Evolutionary conservation across 2,888 invertebrate genomes (phyloP).

Genomic region (Chelonus formosanus): DNA sequence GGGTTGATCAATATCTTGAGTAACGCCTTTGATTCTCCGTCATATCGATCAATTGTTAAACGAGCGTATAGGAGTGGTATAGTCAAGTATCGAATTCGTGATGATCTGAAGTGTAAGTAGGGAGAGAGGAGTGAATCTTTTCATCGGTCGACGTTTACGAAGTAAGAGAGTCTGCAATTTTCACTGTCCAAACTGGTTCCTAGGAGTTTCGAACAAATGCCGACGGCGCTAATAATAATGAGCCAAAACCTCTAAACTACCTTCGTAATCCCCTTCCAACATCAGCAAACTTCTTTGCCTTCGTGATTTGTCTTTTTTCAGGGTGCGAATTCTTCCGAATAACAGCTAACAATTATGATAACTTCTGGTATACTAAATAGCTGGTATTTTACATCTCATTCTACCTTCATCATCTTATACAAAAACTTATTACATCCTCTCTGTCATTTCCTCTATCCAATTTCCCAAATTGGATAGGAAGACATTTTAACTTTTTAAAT

Average conservation of each 20-base stretch:
- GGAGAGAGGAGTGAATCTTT: conserved; percentile 15
- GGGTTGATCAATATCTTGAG: conserved; percentile 1
- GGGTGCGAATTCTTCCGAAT: not conserved
- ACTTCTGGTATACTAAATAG: conserved; percentile 22
- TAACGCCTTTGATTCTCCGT: not conserved
- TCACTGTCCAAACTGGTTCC: conserved; percentile 42
- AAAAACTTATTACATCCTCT: not conserved
- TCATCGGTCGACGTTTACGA: conserved; percentile 18
- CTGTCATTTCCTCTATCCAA: not conserved
- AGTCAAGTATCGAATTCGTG: not conserved
- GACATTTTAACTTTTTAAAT: too few relatives aligned
- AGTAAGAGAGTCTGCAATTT: conserved; percentile 38
- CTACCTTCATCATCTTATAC: not conserved
- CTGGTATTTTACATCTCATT: conserved; percentile 11
- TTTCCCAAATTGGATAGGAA: not conserved
- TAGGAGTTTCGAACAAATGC: conserved; percentile 38
- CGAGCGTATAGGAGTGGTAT: conserved; percentile 4
- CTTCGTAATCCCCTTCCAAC: conserved; percentile 5
- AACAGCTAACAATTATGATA: conserved; percentile 32
- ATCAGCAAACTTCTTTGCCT: too few relatives aligned
- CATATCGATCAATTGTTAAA: conserved; percentile 11
- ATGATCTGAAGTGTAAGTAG: conserved; percentile 13
- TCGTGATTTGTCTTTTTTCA: not conserved
- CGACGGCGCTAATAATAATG: conserved; percentile 35
- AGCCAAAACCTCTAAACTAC: conserved; percentile 16